Evolutionary conservation across 2,797 vertebrate genomes (phyloP), one percentile per base, ranked within the genome.

Genomic region (Dallia pectoralis): DNA sequence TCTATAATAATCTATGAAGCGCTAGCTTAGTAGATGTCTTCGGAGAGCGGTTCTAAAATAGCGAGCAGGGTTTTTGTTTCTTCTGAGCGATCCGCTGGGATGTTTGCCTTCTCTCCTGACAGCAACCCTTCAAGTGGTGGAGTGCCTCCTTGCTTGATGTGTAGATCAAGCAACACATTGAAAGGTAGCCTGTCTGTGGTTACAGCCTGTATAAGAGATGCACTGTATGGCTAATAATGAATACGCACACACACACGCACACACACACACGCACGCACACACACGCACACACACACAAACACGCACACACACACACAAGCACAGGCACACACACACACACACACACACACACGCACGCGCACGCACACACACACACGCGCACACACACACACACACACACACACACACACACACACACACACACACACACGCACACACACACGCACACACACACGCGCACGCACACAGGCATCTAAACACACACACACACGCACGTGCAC

Each of bases 31-130:
- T 4, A 49, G 47, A 49, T 19, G 51, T 53, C 9, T n/a, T 53
- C 11, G 36, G 68, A 77, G 63, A 77, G 70, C 77, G 71, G 77
- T 81, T 83, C 84, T 79, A 70, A 69, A 40, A 68, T 77, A 69
- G 62, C 30, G 64, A 76, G 67, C n/a, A 8, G 29, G 65, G 47
- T 66, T 48, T 72, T 32, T 32, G 22, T 44, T 72, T n/a, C n/a
- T 53, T 48, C 27, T 62, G 25, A 62, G 30, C 16, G 61, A 14
- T 18, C 27, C 15, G 6, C 7, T 29, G 12, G 15, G 29, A 29
- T 62, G 27, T 30, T 62, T 27, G 61, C 30, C 61, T 62, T 16
- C 11, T 48, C 70, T 63, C 62, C 18, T 64, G 62, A 32, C 71
- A 72, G 29, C 29, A n/a, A 32, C 62, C 71, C 32, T 66, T 66